Evolutionary conservation across 2,888 invertebrate species (phyloP), one percentile per base, ranked within the genome.

Genomic region (Parapristionchus giblindavisi): DNA sequence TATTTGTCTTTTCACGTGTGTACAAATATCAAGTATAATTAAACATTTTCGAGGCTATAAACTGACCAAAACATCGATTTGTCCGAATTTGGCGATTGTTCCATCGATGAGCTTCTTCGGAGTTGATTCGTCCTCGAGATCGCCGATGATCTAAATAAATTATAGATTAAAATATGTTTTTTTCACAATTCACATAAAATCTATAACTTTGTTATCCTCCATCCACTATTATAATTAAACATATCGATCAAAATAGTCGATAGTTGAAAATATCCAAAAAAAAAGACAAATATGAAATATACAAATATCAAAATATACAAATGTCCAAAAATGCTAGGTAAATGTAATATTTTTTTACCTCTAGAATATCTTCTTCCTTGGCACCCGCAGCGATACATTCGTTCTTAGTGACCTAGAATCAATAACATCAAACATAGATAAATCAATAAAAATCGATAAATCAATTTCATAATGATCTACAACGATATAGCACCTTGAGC

Each of bases 401-500:
- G 6, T 66, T 36, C 51, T 66, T 66, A 17, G 66, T 66, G n/a
- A n/a, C 40, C 66, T 66, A 48, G 32, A 8, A 63, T 11, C 48
- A 48, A 48, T n/a, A n/a, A n/a, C n/a, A n/a, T n/a, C n/a, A n/a
- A n/a, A n/a, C n/a, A n/a, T n/a, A n/a, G 63, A 43, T 43, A 8
- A 38, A 27, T 40, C 27, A 63, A 14, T 8, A 43, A 43, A 43
- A 17, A 14, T 63, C 40, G 27, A 40, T 40, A 29, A 63, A 40
- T 27, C 24, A 51, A 3, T 36, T 1, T 11, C 6, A 6, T 4
- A 17, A 11, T 27, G 5, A 14, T 54, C 54, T n/a, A 43, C 21
- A 21, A 1, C 29, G n/a, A n/a, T 36, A 29, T n/a, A 3, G 51
- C 6, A 77, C 75, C 71, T 77, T 76, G 17, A 80, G 75, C 32